Conservation (phyloP, 2,113 vertebrate species). For the Thunnus thynnus region DNA sequence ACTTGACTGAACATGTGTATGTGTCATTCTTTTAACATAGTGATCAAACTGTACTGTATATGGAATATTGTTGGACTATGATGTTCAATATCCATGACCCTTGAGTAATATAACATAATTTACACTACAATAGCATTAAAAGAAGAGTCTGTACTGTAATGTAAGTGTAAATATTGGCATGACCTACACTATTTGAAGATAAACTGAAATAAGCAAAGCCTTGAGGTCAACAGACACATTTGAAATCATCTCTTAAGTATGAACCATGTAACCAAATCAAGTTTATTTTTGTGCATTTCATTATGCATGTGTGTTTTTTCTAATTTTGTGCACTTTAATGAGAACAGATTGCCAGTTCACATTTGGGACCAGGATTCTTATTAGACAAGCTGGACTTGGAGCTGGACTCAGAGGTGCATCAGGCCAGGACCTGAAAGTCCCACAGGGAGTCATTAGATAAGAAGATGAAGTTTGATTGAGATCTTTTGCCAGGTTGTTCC, state of each 20-base stretch:
- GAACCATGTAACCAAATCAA: background rate
- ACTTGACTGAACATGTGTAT: too few relatives aligned
- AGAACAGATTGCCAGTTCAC: constrained; percentile 31
- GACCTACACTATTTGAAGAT: background rate
- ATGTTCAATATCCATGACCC: background rate
- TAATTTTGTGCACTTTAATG: constrained; percentile 10
- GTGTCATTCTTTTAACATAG: too few relatives aligned
- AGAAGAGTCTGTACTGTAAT: background rate
- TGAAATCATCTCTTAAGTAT: background rate
- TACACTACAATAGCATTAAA: background rate
- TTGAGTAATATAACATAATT: background rate
- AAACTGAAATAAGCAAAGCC: background rate
- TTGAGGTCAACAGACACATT: background rate
- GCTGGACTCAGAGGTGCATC: constrained; percentile 35
- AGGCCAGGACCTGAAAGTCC: constrained; percentile 64
- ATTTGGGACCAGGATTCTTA: constrained; percentile 20
- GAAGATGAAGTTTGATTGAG: constrained; percentile 65
- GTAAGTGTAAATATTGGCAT: background rate
- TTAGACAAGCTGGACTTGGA: constrained; percentile 40
- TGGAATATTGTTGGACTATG: too few relatives aligned
- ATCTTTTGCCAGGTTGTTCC: constrained; percentile 66
- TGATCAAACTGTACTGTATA: too few relatives aligned
- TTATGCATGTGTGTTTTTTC: constrained; percentile 6
- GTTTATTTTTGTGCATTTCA: constrained; percentile 1
- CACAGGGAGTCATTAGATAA: constrained; percentile 74